These are phyloP conservation scores for Eupeodes luniger DNA, from an alignment of 2,888 invertebrate genomes.

Conservation along the genomic window DNA sequence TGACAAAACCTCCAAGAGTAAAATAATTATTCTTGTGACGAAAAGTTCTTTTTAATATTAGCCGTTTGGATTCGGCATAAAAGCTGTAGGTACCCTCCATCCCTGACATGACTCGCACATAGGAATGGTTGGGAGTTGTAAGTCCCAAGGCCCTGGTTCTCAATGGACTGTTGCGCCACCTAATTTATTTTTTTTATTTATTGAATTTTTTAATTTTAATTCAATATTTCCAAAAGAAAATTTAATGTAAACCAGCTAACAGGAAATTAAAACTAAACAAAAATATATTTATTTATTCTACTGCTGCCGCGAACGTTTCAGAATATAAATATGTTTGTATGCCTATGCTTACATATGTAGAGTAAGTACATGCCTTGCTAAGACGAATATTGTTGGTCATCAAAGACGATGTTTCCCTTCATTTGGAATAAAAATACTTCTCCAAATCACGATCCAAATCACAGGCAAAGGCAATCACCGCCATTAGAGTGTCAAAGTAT, in stretches of 20 bases:
- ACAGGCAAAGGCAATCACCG: slow-evolving; percentile 14
- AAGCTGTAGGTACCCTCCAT: too few species aligned
- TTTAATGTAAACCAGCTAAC: slow-evolving; percentile 39
- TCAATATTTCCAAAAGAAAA: slow-evolving; percentile 21
- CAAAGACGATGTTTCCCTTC: slow-evolving; percentile 22
- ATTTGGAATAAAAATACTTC: slow-evolving; percentile 11
- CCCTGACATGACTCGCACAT: too few species aligned
- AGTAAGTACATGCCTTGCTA: background rate
- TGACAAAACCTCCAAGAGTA: too few species aligned
- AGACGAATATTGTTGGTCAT: slow-evolving; percentile 4
- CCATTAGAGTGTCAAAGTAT: slow-evolving; percentile 42
- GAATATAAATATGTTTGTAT: background rate
- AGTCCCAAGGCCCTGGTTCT: too few species aligned
- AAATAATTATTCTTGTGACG: too few species aligned
- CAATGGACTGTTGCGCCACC: too few species aligned
- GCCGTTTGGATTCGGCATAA: too few species aligned
- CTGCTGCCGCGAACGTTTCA: background rate
- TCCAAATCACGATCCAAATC: slow-evolving; percentile 47
- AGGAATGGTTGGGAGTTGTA: too few species aligned
- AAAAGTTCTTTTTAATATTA: too few species aligned
- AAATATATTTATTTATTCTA: slow-evolving; percentile 63
- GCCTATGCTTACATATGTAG: too few species aligned
- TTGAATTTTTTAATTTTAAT: background rate
- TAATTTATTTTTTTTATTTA: too few species aligned
- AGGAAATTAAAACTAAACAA: slow-evolving; percentile 53